Conservation (phyloP, 2,888 invertebrate genomes). For the Protophormia terraenovae region DNA sequence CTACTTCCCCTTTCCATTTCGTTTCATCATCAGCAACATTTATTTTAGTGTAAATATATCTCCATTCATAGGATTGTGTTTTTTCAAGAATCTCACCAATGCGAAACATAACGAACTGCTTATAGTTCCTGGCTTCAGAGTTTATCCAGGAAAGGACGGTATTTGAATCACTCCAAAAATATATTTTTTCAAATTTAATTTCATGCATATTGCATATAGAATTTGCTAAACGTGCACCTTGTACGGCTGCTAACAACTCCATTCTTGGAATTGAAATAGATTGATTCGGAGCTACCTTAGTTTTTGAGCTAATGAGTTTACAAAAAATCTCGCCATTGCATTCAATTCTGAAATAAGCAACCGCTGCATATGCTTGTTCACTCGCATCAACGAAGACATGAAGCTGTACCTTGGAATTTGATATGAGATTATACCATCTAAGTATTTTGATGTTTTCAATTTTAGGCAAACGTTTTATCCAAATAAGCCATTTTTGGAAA, state of each 20-base stretch:
- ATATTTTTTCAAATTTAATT: too few species aligned
- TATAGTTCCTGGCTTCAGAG: too few species aligned
- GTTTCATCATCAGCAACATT: too few species aligned
- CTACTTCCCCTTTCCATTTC: too few species aligned
- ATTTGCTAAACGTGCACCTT: background rate
- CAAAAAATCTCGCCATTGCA: background rate
- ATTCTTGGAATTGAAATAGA: background rate
- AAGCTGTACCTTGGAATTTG: background rate
- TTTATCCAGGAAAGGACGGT: too few species aligned
- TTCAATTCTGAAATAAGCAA: background rate
- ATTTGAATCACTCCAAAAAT: too few species aligned
- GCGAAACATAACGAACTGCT: too few species aligned
- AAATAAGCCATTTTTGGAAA: background rate
- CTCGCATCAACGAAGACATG: conserved; percentile 16
- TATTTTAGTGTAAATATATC: too few species aligned
- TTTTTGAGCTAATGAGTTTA: background rate
- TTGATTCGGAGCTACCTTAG: background rate
- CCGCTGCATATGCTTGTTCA: conserved; percentile 2
- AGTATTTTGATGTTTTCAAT: background rate
- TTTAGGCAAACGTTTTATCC: background rate
- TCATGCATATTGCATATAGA: too few species aligned
- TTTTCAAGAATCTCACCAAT: too few species aligned
- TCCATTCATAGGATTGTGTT: too few species aligned
- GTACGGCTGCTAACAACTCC: background rate
- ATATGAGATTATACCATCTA: background rate